A percentile compares a stretch with the other conserved stretches of the same genome.
These are phyloP conservation scores for Acropternis orthonyx DNA, from an alignment of 2,797 vertebrate genomes.

Conservation along the genomic window DNA sequence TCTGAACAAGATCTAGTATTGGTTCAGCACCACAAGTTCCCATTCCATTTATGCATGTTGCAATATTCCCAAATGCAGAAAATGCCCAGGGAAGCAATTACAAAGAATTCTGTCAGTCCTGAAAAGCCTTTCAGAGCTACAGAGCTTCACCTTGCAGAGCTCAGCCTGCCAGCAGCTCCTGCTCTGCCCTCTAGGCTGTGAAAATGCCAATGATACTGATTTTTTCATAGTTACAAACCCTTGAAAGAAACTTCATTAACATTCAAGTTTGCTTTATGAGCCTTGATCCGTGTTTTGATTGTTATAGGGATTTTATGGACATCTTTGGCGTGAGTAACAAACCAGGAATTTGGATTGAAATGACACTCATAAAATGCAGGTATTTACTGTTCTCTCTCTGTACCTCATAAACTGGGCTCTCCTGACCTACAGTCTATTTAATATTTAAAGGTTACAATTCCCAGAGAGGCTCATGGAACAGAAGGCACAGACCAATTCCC, in stretches of 20 bases:
- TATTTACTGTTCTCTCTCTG: constrained; percentile 25
- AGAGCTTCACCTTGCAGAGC: background rate
- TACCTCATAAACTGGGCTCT: background rate
- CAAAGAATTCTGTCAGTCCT: background rate
- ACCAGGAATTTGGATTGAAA: background rate
- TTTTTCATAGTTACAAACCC: constrained; percentile 30
- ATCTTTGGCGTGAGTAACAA: background rate
- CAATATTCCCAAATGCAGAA: background rate
- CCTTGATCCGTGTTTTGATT: constrained; percentile 49
- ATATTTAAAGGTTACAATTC: background rate
- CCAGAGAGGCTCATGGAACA: background rate
- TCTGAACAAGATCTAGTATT: background rate
- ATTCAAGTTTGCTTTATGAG: constrained; percentile 49
- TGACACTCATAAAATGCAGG: constrained; percentile 11
- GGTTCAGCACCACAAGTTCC: background rate
- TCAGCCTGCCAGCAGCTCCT: background rate
- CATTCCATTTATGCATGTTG: accelerated
- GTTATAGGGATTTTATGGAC: constrained; percentile 44
- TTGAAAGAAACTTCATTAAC: constrained; percentile 45
- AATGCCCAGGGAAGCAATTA: background rate
- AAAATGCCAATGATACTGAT: background rate
- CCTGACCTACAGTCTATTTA: background rate
- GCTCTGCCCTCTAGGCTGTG: background rate
- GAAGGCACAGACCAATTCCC: background rate
- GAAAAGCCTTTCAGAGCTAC: background rate